Base-by-base conservation (phyloP, 2,113 vertebrate species). In the Oceanites oceanicus region DNA sequence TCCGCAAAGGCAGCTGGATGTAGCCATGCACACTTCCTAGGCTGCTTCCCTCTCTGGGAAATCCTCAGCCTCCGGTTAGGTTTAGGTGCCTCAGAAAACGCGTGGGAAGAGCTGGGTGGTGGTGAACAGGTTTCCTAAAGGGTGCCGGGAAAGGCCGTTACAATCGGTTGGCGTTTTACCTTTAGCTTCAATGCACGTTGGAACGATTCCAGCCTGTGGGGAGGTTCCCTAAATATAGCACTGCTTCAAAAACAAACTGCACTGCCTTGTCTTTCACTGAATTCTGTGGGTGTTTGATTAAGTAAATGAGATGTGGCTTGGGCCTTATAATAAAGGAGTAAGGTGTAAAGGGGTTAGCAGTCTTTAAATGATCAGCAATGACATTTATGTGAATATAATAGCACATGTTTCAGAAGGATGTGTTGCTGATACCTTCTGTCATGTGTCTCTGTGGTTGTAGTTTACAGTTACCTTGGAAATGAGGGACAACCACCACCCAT, bases 61-160 rank as follows among this genome's bases (percentile, higher is more conserved):
- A 10, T 12, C 30, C 61, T 73, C 45, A 34, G 45, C 42, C 61
- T 58, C 27, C 11, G 8, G 4, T 22, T 27, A 26, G 50, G 19
- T 15, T 38, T 58, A 15, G 11, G 1, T 15, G 11, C 44, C 61
- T 40, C 36, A 21, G 32, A 32, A 81, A 49, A 44, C 3, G 6
- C 1, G 2, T 62, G 34, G 53, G 55, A 68, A 68, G 58, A 38
- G 26, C n/a, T 15, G 40, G n/a, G 30, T 19, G 40, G 6, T 6
- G 2, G 10, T 1, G 2, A 21, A 1, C 8, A 15, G 19, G 20
- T 62, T 75, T 66, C 11, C 75, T 55, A 19, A 16, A 75, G 63
- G 0, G 1, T 13, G 25, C 25, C 0, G 2, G 22, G 29, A 83
- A 56, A 74, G 23, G 38, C 36, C 1, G 1, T 18, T 49, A 4